A percentile compares a stretch with the other conserved stretches of the same genome.
These are phyloP conservation scores for Odontomyia ornata DNA, from an alignment of 2,888 invertebrate genomes.

Conservation along the genomic window DNA sequence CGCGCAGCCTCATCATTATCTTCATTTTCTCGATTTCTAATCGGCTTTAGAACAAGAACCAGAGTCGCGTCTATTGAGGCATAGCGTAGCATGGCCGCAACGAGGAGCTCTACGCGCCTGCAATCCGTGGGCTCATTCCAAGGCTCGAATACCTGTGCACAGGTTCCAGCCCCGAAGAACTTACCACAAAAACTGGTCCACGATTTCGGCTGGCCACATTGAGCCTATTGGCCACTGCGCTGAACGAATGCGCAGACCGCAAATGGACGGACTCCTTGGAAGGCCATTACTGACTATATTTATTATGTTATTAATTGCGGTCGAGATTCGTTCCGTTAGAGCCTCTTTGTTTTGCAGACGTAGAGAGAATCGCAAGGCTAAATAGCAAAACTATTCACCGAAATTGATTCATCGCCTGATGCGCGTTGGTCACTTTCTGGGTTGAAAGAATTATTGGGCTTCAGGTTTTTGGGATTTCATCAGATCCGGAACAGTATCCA, in stretches of 20 bases:
- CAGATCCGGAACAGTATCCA: too few relatives aligned
- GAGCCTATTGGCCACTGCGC: conserved; percentile 35
- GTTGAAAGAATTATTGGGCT: too few relatives aligned
- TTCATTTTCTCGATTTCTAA: conserved; percentile 38
- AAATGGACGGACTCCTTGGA: conserved; percentile 17
- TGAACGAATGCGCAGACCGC: conserved; percentile 30
- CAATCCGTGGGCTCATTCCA: conserved; percentile 10
- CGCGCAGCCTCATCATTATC: conserved; percentile 20
- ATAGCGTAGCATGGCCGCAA: background rate
- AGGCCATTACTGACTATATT: conserved; percentile 38
- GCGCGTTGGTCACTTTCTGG: background rate
- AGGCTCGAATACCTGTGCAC: background rate
- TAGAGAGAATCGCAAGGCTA: background rate
- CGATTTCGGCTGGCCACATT: background rate
- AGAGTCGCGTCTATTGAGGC: background rate
- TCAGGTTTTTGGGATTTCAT: too few relatives aligned
- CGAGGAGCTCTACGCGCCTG: conserved; percentile 19
- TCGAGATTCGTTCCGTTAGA: background rate
- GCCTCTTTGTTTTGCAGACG: background rate
- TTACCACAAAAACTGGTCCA: conserved; percentile 32
- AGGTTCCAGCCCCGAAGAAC: conserved; percentile 26
- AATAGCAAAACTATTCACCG: background rate
- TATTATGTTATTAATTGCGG: conserved; percentile 43
- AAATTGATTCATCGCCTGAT: conserved; percentile 38
- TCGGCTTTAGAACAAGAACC: conserved; percentile 38